These are phyloP conservation scores for Cryptops parisi DNA, from an alignment of 2,888 invertebrate species.

Conservation along the genomic window DNA sequence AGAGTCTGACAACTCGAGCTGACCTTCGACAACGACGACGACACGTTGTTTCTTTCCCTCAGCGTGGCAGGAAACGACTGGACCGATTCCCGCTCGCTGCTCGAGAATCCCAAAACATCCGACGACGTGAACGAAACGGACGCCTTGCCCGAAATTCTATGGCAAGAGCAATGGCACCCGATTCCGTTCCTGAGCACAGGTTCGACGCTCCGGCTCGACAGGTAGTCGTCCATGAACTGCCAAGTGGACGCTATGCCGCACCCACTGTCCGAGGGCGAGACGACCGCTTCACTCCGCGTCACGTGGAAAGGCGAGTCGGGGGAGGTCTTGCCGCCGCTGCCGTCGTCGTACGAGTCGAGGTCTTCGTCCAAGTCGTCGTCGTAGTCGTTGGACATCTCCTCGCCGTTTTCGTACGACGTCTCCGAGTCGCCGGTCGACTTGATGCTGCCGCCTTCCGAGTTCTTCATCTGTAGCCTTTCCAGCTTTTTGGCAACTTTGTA, in stretches of 20 bases:
- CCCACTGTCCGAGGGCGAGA: constrained; percentile 1
- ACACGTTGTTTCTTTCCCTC: not conserved
- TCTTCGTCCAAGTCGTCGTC: constrained; percentile 46
- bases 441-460: constrained; percentile 18
- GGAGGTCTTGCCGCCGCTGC: constrained; percentile 11
- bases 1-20: constrained; percentile 61
- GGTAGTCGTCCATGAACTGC: constrained; percentile 7
- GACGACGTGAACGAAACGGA: not conserved
- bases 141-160: constrained; percentile 13
- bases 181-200: not conserved
- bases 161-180: constrained; percentile 20
- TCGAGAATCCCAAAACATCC: not conserved
- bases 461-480: constrained; percentile 60
- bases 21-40: constrained; percentile 23
- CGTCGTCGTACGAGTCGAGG: constrained; percentile 18
- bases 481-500: constrained; percentile 84
- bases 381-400: constrained; percentile 38
- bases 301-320: constrained; percentile 5
- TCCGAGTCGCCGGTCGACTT: constrained; percentile 22
- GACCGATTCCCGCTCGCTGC: not conserved
- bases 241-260: not conserved
- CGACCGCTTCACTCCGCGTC: not conserved
- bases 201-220: constrained; percentile 4
- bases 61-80: not conserved
- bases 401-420: constrained; percentile 18